Percentiles rank a stretch among this genome's conserved stretches.
Evolutionary conservation across 2,113 vertebrate species (phyloP).

Genomic region (Myotis yumanensis): DNA sequence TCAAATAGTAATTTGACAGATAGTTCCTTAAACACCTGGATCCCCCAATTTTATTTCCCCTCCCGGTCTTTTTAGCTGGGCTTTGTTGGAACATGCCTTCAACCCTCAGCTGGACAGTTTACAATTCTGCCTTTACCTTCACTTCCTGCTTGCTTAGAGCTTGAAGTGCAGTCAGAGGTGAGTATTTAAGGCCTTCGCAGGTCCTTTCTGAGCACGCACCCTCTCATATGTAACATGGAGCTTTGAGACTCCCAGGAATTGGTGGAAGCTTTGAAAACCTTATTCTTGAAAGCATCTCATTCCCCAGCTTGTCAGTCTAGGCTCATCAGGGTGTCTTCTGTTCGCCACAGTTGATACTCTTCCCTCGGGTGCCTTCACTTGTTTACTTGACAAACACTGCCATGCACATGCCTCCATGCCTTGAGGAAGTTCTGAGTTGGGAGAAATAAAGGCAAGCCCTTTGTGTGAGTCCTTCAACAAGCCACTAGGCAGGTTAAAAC

Average conservation of each 20-base stretch:
- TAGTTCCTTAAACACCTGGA: not conserved
- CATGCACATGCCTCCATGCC: no score
- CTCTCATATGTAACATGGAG: not conserved
- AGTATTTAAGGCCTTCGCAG: not conserved
- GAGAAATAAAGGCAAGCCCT: not conserved
- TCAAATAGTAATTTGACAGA: not conserved
- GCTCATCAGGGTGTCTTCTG: not conserved
- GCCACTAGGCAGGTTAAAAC: not conserved
- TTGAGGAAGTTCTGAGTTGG: not conserved
- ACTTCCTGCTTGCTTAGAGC: not conserved
- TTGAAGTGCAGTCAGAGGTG: not conserved
- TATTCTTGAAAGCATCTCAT: not conserved
- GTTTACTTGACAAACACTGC: not conserved
- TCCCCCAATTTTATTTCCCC: not conserved
- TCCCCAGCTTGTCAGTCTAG: not conserved
- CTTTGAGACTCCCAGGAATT: not conserved
- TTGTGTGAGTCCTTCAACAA: not conserved
- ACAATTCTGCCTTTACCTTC: not conserved
- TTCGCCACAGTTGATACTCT: not conserved
- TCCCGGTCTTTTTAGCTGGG: not conserved
- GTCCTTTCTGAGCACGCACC: not conserved
- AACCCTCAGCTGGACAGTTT: not conserved
- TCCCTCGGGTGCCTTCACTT: accelerated
- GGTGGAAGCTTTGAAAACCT: not conserved
- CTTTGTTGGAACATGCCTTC: not conserved